A percentile compares a stretch with the other conserved stretches of the same genome.
Conservation (phyloP, 1,140 invertebrate genomes). For the Delia radicum region DNA sequence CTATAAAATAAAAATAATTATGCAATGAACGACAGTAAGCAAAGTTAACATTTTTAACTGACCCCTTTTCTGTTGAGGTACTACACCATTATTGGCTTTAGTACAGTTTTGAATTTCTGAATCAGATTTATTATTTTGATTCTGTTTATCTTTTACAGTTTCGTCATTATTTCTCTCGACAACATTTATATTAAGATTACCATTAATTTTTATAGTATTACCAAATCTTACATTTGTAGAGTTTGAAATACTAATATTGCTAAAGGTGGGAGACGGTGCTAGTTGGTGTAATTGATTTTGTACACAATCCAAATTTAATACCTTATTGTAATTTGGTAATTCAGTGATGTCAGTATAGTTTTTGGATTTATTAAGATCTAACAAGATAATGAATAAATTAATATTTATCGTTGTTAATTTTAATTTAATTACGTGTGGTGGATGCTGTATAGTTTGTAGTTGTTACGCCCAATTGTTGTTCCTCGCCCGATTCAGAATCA, state of each 20-base stretch:
- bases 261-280: not conserved
- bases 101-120: not conserved
- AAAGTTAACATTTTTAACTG: not conserved
- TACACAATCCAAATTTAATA: not conserved
- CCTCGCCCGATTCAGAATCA: not conserved
- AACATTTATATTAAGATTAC: conserved; percentile 1
- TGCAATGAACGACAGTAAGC: too few species aligned
- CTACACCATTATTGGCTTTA: too few species aligned
- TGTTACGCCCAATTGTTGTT: too few species aligned
- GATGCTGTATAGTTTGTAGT: too few species aligned
- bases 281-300: not conserved
- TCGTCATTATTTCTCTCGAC: not conserved
- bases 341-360: not conserved
- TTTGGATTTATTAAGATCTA: not conserved
- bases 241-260: not conserved
- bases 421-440: too few species aligned
- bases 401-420: too few species aligned
- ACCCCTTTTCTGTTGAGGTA: not conserved
- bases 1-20: not conserved
- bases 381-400: not conserved
- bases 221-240: not conserved
- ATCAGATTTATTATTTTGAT: not conserved
- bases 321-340: not conserved
- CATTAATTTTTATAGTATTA: not conserved
- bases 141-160: not conserved